Evolutionary conservation across 2,797 vertebrate genomes (phyloP).

Genomic region (Fratercula arctica): DNA sequence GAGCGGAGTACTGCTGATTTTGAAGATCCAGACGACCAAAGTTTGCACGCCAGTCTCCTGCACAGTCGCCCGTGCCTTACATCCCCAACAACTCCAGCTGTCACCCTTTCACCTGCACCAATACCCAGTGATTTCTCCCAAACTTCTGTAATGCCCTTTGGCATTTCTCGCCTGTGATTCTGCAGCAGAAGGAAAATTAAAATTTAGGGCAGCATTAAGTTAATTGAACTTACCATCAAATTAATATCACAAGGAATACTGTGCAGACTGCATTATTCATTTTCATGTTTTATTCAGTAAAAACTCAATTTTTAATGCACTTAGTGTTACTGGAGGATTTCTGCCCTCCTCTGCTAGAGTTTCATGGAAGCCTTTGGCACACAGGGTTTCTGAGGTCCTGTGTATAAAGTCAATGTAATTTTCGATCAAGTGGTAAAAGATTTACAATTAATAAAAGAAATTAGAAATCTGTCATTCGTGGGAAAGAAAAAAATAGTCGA

Average conservation of each 20-base stretch:
- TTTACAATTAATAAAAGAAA: not conserved
- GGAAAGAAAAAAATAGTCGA: not conserved
- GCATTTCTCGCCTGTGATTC: not conserved
- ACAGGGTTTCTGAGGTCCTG: not conserved
- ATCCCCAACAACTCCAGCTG: not conserved
- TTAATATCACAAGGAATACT: conserved; percentile 46
- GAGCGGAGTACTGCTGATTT: not conserved
- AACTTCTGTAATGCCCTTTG: not conserved
- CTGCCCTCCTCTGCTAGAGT: not conserved
- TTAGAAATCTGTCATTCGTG: not conserved
- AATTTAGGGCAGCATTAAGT: conserved; percentile 33
- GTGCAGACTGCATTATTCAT: conserved; percentile 41
- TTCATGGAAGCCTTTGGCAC: not conserved
- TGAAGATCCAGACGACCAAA: not conserved
- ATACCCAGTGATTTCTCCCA: not conserved
- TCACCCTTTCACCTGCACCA: not conserved
- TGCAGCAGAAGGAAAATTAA: conserved; percentile 13
- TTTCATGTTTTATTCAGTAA: conserved; percentile 54
- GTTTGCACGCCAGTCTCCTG: not conserved
- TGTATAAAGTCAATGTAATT: not conserved
- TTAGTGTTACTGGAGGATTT: conserved; percentile 18
- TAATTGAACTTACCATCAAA: conserved; percentile 47
- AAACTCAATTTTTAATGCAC: conserved; percentile 1
- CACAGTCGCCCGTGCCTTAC: accelerated
- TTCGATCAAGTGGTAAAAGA: not conserved